Evolutionary conservation across 2,113 vertebrate species (phyloP), one percentile per base, ranked within the genome.

Genomic region (Lota lota): DNA sequence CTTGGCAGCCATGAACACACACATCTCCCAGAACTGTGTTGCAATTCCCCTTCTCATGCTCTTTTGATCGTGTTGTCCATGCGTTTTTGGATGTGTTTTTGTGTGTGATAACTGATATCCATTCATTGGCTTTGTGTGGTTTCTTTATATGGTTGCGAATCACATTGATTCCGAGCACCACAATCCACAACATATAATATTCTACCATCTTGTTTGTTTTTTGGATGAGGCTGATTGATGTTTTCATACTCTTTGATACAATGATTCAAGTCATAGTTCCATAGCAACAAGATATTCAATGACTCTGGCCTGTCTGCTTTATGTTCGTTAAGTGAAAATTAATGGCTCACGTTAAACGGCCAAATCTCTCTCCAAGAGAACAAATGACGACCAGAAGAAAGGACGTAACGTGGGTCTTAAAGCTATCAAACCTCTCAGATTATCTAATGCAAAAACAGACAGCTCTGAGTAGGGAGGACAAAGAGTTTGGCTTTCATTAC

Each of bases 211-310:
- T 40, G 36, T 40, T 40, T 11, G 6, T 40, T 40, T 40, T 40
- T 1, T 5, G 36, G 36, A 40, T 40, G 63, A 20, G 68, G 69
- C 58, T 64, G 59, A 71, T 76, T 70, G 84, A 68, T 72, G 84
- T 70, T 63, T 90, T 68, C 79, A 78, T 77, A 40, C 11, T 40
- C 36, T 5, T 40, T 40, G 3, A 11, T 40, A 40, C 36, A 7
- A 40, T 58, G 50, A 67, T 72, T 72, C 58, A 36, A 76, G 76
- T 73, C 78, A 62, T 16, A 76, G 85, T 82, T 82, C 89, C 89
- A 88, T 90, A 83, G 89, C 85, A 90, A 90, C 88, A 83, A 84
- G 86, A 40, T 69, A 2, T 86, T 85, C 86, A 40, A 89, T 71
- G 78, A 77, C 65, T 40, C 66, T 22, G 7, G 61, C 40, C 56